phyloP scores from a whole-genome alignment of 2,888 invertebrate species.

The Eulithis prunata region DNA sequence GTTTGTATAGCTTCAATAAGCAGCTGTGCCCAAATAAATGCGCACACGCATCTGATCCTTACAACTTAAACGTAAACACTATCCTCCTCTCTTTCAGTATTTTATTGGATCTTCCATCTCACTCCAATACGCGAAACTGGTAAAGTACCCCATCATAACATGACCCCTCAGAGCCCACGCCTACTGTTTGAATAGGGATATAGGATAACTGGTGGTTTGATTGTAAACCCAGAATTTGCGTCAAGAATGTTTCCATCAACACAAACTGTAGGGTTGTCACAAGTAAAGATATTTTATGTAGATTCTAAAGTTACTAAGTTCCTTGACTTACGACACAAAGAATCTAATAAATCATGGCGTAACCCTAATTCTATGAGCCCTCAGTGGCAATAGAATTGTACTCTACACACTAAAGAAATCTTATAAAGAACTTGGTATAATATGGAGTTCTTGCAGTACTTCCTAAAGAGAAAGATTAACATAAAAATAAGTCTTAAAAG shows the following conservation, averaged over 20 bases:
- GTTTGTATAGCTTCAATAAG: background rate
- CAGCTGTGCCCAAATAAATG: conserved; percentile 17
- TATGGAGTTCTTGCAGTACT: background rate
- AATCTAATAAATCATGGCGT: background rate
- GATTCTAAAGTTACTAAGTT: background rate
- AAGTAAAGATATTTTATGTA: background rate
- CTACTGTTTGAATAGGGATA: conserved; percentile 9
- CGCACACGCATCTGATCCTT: conserved; percentile 24
- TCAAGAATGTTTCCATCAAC: conserved; percentile 21
- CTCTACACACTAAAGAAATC: background rate
- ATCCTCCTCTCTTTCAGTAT: conserved; percentile 22
- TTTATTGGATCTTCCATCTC: conserved; percentile 29
- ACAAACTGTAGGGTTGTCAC: conserved; percentile 13
- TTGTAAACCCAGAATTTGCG: conserved; percentile 28
- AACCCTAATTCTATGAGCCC: background rate
- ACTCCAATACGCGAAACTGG: conserved; percentile 26
- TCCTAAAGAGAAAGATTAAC: too few relatives aligned
- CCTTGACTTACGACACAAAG: background rate
- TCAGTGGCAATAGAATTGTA: background rate
- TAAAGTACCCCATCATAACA: conserved; percentile 32
- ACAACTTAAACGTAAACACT: conserved; percentile 10
- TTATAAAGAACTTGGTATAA: background rate
- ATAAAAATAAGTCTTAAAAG: too few relatives aligned
- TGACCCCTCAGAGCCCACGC: conserved; percentile 25
- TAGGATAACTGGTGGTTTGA: conserved; percentile 17